A percentile compares a stretch with the other conserved stretches of the same genome.
Evolutionary conservation across 2,888 invertebrate genomes (phyloP).

Genomic region (Frankliniella intonsa): DNA sequence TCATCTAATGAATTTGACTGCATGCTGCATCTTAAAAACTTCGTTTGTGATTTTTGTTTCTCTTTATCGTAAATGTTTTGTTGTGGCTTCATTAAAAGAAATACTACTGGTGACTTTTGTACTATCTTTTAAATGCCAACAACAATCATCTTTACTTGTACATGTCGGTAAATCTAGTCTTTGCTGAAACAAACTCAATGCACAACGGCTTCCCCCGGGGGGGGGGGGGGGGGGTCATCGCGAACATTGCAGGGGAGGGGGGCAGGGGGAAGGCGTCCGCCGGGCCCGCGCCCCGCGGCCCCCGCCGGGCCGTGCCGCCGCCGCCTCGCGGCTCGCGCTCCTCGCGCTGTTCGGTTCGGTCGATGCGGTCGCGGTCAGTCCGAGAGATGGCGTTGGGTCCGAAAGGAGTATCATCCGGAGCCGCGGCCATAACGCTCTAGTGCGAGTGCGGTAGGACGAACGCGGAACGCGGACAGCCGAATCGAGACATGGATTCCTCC

Average conservation of each 20-base stretch:
- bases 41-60: not conserved
- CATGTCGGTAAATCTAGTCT: no score
- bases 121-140: not conserved
- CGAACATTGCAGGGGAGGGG: no score
- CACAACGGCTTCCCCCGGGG: not conserved
- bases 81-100: not conserved
- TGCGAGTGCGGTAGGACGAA: not conserved
- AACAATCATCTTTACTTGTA: not conserved
- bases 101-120: not conserved
- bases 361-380: conserved; percentile 19
- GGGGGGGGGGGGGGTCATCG: no score
- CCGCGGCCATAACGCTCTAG: not conserved
- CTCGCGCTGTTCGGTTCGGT: not conserved
- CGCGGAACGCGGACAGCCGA: not conserved
- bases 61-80: not conserved
- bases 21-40: not conserved
- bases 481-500: not conserved
- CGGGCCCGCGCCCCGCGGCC: no score
- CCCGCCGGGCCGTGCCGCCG: no score
- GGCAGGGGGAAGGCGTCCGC: no score
- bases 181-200: no score
- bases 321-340: not conserved
- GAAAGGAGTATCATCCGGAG: no score
- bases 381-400: conserved; percentile 13
- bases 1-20: not conserved